These are phyloP conservation scores for Mesoclemmys tuberculata DNA, from an alignment of 2,113 vertebrate species.

Conservation along the genomic window DNA sequence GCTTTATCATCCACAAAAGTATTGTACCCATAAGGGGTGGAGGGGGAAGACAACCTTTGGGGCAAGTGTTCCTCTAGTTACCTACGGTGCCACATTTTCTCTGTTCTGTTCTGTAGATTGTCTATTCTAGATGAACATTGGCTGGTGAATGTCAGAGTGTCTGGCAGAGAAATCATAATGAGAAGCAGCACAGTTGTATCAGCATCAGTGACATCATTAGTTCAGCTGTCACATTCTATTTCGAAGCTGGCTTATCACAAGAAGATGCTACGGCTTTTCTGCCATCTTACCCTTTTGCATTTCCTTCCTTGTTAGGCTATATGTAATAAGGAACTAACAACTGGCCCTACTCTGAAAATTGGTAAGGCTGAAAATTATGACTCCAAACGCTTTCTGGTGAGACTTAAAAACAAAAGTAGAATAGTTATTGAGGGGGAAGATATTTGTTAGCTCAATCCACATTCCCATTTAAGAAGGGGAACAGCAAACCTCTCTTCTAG, in stretches of 20 bases:
- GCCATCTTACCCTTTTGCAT: not conserved
- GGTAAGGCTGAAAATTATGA: not conserved
- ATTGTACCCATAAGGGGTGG: not conserved
- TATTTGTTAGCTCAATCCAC: not conserved
- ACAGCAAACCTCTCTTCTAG: not conserved
- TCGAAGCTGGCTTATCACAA: not conserved
- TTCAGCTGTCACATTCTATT: constrained; percentile 30
- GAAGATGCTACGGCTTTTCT: not conserved
- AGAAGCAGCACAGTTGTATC: constrained; percentile 9
- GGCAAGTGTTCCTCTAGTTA: rapidly evolving
- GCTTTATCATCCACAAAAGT: not conserved
- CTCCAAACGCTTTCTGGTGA: not conserved
- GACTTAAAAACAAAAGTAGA: not conserved
- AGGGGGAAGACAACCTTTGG: too few relatives aligned
- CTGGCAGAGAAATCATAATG: not conserved
- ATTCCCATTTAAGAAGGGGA: rapidly evolving
- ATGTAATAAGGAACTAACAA: not conserved
- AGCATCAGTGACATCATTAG: constrained; percentile 9
- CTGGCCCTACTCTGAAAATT: rapidly evolving
- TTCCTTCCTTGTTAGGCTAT: constrained; percentile 18
- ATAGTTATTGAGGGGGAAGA: not conserved
- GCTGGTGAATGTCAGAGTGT: not conserved
- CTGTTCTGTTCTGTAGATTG: rapidly evolving
- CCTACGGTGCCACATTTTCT: rapidly evolving
- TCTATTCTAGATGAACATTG: not conserved